phyloP scores from a whole-genome alignment of 2,888 invertebrate species.

The Conchocele bisecta region DNA sequence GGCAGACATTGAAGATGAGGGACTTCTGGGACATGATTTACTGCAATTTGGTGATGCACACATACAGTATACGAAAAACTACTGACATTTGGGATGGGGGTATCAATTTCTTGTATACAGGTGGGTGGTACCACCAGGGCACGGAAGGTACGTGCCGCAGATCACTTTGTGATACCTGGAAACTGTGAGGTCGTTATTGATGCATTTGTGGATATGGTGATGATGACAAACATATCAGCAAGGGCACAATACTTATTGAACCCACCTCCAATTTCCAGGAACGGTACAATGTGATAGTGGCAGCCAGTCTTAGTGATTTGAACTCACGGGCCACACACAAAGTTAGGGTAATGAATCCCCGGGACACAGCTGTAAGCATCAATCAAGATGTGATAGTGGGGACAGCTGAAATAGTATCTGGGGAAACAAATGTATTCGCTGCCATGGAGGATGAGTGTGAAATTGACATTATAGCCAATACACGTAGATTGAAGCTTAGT shows the following conservation, averaged over 20 bases:
- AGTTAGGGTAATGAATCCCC: conserved; percentile 39
- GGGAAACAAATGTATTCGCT: too few species aligned
- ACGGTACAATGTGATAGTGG: conserved; percentile 25
- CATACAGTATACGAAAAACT: neutral
- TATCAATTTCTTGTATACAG: conserved; percentile 1
- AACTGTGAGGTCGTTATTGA: conserved; percentile 1
- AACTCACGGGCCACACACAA: conserved; percentile 10
- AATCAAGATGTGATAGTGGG: conserved; percentile 24
- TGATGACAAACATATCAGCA: too few species aligned
- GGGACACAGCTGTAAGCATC: neutral
- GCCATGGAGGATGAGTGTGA: too few species aligned
- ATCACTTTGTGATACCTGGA: conserved; percentile 3
- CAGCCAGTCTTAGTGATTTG: conserved; percentile 26
- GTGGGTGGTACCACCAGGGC: neutral
- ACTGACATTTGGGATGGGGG: neutral
- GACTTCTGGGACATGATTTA: conserved; percentile 3
- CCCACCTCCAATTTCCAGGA: conserved; percentile 7
- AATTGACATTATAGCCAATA: too few species aligned
- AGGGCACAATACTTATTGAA: too few species aligned
- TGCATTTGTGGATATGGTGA: conserved; percentile 6
- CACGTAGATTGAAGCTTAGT: too few species aligned
- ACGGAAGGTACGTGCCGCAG: neutral
- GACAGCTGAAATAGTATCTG: too few species aligned
- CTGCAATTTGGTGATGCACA: too few species aligned
- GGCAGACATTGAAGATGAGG: conserved; percentile 23